Evolutionary conservation across 2,888 invertebrate genomes (phyloP).

Genomic region (Hedya salicella): DNA sequence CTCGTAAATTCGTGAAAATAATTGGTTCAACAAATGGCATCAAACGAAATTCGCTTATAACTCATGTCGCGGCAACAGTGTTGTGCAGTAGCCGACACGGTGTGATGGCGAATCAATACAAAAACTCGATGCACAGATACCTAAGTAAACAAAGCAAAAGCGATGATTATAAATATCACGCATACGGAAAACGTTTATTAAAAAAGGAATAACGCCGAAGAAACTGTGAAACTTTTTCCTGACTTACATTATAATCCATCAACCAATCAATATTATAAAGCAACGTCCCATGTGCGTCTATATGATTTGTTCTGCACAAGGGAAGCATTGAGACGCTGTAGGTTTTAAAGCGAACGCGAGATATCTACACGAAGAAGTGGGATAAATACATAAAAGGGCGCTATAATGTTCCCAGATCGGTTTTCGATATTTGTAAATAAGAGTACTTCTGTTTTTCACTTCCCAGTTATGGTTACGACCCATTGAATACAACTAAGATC

Average conservation of each 20-base stretch:
- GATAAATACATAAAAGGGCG: no score
- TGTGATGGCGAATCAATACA: conserved; percentile 5
- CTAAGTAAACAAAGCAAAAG: conserved; percentile 27
- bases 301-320: neutral
- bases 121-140: conserved; percentile 21
- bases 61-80: neutral
- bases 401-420: no score
- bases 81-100: conserved; percentile 6
- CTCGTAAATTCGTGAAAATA: no score
- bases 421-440: no score
- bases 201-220: conserved; percentile 8
- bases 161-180: conserved; percentile 22
- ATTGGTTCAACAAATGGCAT: no score
- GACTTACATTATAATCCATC: neutral
- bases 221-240: conserved; percentile 18
- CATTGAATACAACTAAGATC: no score
- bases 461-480: no score
- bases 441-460: no score
- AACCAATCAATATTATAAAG: neutral
- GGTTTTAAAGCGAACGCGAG: no score
- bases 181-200: conserved; percentile 27
- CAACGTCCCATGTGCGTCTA: neutral
- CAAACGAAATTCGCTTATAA: no score
- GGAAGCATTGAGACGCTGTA: no score
- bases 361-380: no score